Evolutionary conservation across 2,888 invertebrate species (phyloP), one percentile per base, ranked within the genome.

Genomic region (Gonocerus acuteangulatus): DNA sequence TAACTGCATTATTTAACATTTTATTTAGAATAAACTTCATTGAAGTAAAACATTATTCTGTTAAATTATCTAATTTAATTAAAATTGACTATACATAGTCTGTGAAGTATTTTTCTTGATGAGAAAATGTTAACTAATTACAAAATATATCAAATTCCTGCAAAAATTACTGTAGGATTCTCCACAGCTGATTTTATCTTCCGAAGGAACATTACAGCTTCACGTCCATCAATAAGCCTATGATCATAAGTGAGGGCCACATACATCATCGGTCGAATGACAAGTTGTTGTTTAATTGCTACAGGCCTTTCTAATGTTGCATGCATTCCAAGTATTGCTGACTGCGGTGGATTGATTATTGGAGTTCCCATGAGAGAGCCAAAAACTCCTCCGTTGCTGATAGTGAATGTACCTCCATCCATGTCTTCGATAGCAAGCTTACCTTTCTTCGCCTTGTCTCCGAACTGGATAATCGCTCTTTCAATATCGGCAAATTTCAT

Each of bases 361-460:
- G 99, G 99, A 0, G 97, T 99, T 42, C 99, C 97, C 82, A 94
- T 80, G 48, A 97, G 75, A 0, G 96, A 96, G 11, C 99, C 97
- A 73, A 99, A 99, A 0, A 99, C 97, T 6, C 99, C 99, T 18
- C 99, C 99, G 72, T 99, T 99, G 72, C 95, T 95, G 71, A 99
- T 95, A 23, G 99, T 99, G 73, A 99, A 99, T 2, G 97, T 99
- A 23, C 99, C 99, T 22, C 99, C 99, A 71, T 96, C 96, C 99
- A 99, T 99, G 72, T 99, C 99, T 76, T 99, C 99, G 49, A 99
- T 87, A 1, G 97, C 93, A 68, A 99, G 79, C 69, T 80, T 78
- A 72, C 92, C 93, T 67, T 82, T 83, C 67, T 85, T 83, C 1
- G 96, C 97, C 75, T 96, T 97, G 68, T 92, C 94, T 4, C 94